A percentile compares a stretch with the other conserved stretches of the same genome.
Evolutionary conservation across 2,113 vertebrate species (phyloP).

Genomic region (Pachypanchax playfairii): DNA sequence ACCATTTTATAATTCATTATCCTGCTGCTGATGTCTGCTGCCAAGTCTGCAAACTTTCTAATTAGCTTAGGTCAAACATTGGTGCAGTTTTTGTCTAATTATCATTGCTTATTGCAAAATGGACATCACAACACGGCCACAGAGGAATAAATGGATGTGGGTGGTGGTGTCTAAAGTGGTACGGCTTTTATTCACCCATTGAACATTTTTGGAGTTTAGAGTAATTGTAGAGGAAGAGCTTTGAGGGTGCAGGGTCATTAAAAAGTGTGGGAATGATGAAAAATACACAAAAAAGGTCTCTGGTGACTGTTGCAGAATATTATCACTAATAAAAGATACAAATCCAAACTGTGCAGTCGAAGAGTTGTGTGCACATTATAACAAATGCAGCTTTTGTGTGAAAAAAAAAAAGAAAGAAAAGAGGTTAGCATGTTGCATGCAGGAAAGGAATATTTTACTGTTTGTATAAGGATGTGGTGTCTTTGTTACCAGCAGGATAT

Average conservation of each 20-base stretch:
- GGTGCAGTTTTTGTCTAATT: conserved; percentile 79
- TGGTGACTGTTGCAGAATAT: background rate
- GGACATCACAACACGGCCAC: conserved; percentile 64
- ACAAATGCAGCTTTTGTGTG: conserved; percentile 15
- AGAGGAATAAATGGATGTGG: conserved; percentile 54
- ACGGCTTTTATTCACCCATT: conserved; percentile 26
- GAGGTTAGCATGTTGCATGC: conserved; percentile 7
- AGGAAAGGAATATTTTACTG: conserved; percentile 13
- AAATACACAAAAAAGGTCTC: conserved; percentile 15
- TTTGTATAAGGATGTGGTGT: conserved; percentile 44
- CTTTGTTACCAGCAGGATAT: conserved; percentile 48
- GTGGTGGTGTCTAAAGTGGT: conserved; percentile 32
- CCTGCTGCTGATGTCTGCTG: conserved; percentile 74
- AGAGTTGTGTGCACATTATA: conserved; percentile 18
- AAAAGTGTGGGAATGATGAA: conserved; percentile 13
- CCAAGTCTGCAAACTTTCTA: conserved; percentile 84
- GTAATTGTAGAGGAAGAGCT: conserved; percentile 32
- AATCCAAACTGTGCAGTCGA: conserved; percentile 35
- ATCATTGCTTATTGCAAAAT: conserved; percentile 73
- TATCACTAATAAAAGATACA: conserved; percentile 14
- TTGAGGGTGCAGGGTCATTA: conserved; percentile 44
- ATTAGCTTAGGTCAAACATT: conserved; percentile 83
- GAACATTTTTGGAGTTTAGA: conserved; percentile 18
- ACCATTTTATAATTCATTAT: conserved; percentile 86
- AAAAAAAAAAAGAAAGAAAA: conserved; percentile 13